These are phyloP conservation scores for Synergus gifuensis DNA, from an alignment of 2,888 invertebrate genomes.

Conservation along the genomic window DNA sequence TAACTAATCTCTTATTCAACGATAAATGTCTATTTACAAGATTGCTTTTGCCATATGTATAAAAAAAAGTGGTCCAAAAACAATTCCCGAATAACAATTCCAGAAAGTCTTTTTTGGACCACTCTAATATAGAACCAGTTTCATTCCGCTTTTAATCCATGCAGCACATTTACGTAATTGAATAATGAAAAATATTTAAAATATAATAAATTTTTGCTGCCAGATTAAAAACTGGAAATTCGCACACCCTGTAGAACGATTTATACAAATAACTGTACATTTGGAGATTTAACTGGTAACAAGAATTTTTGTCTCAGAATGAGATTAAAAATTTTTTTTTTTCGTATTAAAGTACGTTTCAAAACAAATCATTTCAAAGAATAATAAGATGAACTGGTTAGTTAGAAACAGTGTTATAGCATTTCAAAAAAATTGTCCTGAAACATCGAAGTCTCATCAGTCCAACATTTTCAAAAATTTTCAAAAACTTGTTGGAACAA, in stretches of 20 bases:
- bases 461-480: not conserved
- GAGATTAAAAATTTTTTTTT: not conserved
- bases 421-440: too few relatives aligned
- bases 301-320: not conserved
- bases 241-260: slow-evolving; percentile 37
- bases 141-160: slow-evolving; percentile 12
- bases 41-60: slow-evolving; percentile 21
- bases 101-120: not conserved
- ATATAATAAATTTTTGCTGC: not conserved
- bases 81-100: not conserved
- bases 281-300: not conserved
- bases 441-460: too few relatives aligned
- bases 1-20: slow-evolving; percentile 28
- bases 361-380: too few relatives aligned
- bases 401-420: too few relatives aligned
- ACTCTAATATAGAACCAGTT: not conserved
- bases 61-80: slow-evolving; percentile 18
- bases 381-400: too few relatives aligned
- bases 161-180: not conserved
- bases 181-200: not conserved
- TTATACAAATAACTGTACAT: slow-evolving; percentile 23
- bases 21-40: slow-evolving; percentile 37
- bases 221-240: slow-evolving; percentile 19
- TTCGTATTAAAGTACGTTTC: too few relatives aligned
- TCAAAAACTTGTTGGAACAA: not conserved